Percentiles rank a stretch among this genome's conserved stretches.
phyloP scores from a whole-genome alignment of 2,113 vertebrate genomes.

The Poeciliopsis turrubarensis region DNA sequence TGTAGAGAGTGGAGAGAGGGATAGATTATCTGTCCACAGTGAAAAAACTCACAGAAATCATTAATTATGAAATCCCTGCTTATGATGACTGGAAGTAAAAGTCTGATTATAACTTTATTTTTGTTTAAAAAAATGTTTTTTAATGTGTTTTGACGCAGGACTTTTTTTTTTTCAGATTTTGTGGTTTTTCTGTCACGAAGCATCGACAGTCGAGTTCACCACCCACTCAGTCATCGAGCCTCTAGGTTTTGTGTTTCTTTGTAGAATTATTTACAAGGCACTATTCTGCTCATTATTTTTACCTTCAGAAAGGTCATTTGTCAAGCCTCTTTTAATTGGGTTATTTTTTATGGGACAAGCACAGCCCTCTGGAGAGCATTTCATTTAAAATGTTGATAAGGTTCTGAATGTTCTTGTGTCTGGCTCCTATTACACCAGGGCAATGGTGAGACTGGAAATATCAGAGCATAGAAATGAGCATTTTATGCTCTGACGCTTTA shows the following conservation, averaged over 20 bases:
- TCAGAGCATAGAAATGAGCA: conserved; percentile 18
- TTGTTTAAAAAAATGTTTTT: too few relatives aligned
- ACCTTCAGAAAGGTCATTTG: conserved; percentile 68
- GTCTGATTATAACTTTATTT: too few relatives aligned
- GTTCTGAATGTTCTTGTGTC: conserved; percentile 49
- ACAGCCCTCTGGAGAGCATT: conserved; percentile 49
- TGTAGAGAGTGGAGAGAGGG: too few relatives aligned
- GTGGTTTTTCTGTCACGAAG: not conserved
- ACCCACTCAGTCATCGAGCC: conserved; percentile 42
- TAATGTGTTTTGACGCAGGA: not conserved
- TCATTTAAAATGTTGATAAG: conserved; percentile 68
- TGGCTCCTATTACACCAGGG: conserved; percentile 29
- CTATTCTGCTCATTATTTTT: conserved; percentile 67
- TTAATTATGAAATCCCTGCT: not conserved
- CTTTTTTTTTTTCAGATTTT: not conserved
- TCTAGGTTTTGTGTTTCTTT: conserved; percentile 46
- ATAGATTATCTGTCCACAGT: too few relatives aligned
- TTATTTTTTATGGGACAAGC: conserved; percentile 69
- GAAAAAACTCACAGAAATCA: too few relatives aligned
- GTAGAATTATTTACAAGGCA: conserved; percentile 52
- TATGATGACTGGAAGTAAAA: not conserved
- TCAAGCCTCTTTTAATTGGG: conserved; percentile 70
- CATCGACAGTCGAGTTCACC: not conserved
- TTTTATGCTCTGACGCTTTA: conserved; percentile 23
- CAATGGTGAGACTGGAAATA: conserved; percentile 20